These are phyloP conservation scores for Menidia menidia DNA, from an alignment of 2,797 vertebrate genomes.

Conservation along the genomic window DNA sequence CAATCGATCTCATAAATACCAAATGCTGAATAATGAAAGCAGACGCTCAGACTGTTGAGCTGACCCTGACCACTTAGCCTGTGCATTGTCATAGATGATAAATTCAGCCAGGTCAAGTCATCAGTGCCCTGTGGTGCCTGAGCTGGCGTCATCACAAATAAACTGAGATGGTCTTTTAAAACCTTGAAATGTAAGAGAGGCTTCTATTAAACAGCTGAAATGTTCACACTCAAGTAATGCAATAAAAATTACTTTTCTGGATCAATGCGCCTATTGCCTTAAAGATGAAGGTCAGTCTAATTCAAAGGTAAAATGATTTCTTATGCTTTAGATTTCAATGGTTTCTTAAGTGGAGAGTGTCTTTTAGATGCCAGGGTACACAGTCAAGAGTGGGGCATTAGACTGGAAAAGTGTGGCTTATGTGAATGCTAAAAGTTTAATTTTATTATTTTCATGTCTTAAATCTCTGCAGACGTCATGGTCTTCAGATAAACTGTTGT, in stretches of 20 bases:
- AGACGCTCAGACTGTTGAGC: constrained; percentile 17
- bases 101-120: constrained; percentile 10
- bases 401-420: not conserved
- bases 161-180: constrained; percentile 33
- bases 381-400: constrained; percentile 5
- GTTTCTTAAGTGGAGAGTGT: constrained; percentile 24
- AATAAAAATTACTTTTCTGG: constrained; percentile 38
- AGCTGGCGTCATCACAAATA: constrained; percentile 55
- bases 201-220: constrained; percentile 57
- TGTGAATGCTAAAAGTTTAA: not conserved
- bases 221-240: constrained; percentile 31
- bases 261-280: constrained; percentile 32
- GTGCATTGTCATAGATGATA: constrained; percentile 13
- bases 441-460: not conserved
- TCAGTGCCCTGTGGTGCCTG: constrained; percentile 26
- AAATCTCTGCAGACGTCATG: too few relatives aligned
- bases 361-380: not conserved
- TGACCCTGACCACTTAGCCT: constrained; percentile 41
- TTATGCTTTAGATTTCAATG: constrained; percentile 26
- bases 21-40: constrained; percentile 48
- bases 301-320: constrained; percentile 42
- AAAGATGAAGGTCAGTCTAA: constrained; percentile 56
- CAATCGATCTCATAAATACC: constrained; percentile 58
- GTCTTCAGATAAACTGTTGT: too few relatives aligned
- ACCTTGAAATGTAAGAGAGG: constrained; percentile 38